Base-by-base conservation (phyloP, 1,140 invertebrate species). In the Caenorhabditis briggsae region DNA sequence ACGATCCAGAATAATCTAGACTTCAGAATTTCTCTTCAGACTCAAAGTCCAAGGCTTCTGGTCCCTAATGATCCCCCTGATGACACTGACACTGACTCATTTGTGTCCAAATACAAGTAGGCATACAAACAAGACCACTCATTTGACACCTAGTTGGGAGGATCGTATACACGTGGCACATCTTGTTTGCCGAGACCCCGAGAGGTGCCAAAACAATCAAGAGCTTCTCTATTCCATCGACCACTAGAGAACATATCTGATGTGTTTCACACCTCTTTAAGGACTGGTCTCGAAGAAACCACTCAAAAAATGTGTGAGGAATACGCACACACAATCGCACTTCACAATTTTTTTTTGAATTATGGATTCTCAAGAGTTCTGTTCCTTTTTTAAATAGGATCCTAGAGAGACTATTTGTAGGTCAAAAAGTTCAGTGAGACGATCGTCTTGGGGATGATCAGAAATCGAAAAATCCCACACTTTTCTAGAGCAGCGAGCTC, bases 171-270 rank as follows among this genome's bases (percentile, higher is more conserved):
- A 33, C 23, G 43, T 48, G 16, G 41, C 9, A 5, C 9, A 46
- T 46, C 18, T 50, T 78, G 46, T 78, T 78, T 78, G 70, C 25
- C 59, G 20, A 53, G 6, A 25, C 5, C 2, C 5, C 8, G 65
- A 74, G 61, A 78, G 70, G 70, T 78, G 70, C 12, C 70, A 78
- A 78, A 78, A 78, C 70, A 78, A 78, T 78, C 70, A 78, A 78
- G 46, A 78, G 23, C 20, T n/a, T n/a, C 46, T 53, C n/a, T n/a
- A 11, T 5, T 65, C 61, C 33, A 9, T 64, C 59, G 6, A 7
- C 50, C 16, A 53, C 16, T 53, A 33, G 33, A 33, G 33, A 33
- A 33, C 33, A 33, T 16, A 53, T 53, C 50, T 16, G 50, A 3
- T 53, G 65, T 70, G 65, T 70, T 70, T 70, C 65, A 70, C 65